Conservation (phyloP, 37 sponge, comb jelly and placozoan species). For the Hexactinellida sp. region DNA sequence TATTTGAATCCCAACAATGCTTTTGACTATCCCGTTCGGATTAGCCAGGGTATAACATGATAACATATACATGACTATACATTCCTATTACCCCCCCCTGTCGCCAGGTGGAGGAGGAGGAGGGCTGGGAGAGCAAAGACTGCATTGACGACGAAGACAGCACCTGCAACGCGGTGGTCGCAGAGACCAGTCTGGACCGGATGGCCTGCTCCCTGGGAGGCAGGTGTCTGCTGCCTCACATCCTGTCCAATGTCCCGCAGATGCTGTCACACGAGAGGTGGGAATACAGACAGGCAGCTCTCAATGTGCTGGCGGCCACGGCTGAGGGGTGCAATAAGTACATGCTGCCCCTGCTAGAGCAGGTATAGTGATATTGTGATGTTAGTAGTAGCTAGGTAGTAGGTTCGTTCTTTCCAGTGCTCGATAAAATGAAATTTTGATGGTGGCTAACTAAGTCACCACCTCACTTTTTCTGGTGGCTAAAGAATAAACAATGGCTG, state of each 20-base stretch:
- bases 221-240: slow-evolving; percentile 71
- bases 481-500: no score
- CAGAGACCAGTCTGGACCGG: slow-evolving; percentile 81
- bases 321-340: slow-evolving; percentile 94
- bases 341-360: slow-evolving; percentile 59
- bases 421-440: no score
- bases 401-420: no score
- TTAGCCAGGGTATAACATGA: no score
- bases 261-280: slow-evolving; percentile 78
- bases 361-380: background rate
- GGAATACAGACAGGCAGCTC: slow-evolving; percentile 71
- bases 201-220: slow-evolving; percentile 90
- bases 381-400: background rate
- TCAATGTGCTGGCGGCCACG: slow-evolving; percentile 86
- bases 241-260: slow-evolving; percentile 57
- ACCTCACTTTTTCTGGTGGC: no score
- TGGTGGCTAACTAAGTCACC: no score
- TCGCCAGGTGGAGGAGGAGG: slow-evolving; percentile 53
- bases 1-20: no score
- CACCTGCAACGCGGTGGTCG: slow-evolving; percentile 55
- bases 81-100: background rate
- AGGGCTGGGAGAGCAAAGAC: slow-evolving; percentile 39
- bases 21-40: no score
- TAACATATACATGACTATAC: no score
- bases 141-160: background rate